Conservation (phyloP, 2,113 vertebrate genomes). For the Atractosteus spatula region DNA sequence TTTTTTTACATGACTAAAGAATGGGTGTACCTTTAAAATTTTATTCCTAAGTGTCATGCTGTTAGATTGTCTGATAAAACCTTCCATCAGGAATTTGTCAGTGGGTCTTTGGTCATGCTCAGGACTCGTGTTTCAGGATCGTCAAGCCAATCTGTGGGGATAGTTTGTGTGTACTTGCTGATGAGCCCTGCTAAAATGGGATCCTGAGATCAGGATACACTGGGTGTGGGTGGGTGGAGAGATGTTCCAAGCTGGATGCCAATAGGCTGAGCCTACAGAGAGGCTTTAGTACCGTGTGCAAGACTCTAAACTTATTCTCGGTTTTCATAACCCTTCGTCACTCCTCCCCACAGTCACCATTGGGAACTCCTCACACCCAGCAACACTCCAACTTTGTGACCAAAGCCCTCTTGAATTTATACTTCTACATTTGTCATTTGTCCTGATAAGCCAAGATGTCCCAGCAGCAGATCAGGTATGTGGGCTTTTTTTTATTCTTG, state of each 20-base stretch:
- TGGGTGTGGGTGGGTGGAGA: neutral
- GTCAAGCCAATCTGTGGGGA: too few relatives aligned
- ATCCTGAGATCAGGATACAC: neutral
- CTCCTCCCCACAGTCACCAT: slow-evolving; percentile 44
- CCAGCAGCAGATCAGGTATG: slow-evolving; percentile 73
- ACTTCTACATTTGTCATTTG: slow-evolving; percentile 5
- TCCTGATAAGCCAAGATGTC: slow-evolving; percentile 59
- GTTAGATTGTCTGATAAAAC: too few relatives aligned
- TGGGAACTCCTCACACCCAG: slow-evolving; percentile 27
- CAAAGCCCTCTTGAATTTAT: slow-evolving; percentile 22
- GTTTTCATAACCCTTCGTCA: neutral
- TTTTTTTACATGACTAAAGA: too few relatives aligned
- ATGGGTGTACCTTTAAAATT: too few relatives aligned
- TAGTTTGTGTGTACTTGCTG: neutral
- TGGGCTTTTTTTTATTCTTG: neutral
- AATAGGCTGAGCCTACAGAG: neutral
- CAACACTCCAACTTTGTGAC: slow-evolving; percentile 26
- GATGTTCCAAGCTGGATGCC: neutral
- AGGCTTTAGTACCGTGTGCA: neutral
- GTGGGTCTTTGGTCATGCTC: too few relatives aligned
- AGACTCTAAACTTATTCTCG: neutral
- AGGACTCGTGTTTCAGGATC: too few relatives aligned
- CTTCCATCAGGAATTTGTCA: too few relatives aligned
- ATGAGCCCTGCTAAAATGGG: neutral
- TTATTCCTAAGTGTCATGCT: too few relatives aligned